Base-by-base conservation (phyloP, 1,140 invertebrate genomes). In the Ericerus pela region DNA sequence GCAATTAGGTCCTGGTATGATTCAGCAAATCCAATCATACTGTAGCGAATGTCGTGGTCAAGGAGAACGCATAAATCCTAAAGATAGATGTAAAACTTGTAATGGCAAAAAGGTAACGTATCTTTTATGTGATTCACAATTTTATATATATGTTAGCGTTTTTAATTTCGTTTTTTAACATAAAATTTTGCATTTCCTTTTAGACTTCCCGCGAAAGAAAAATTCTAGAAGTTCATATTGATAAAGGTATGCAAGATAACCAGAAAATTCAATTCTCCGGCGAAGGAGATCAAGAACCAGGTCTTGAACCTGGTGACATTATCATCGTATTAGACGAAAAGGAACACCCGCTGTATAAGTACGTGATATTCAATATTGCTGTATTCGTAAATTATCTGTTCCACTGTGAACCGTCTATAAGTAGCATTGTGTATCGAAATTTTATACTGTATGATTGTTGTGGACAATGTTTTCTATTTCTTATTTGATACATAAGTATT, bases 241-340 rank as follows among this genome's bases (percentile, higher is more conserved):
- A 99, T 64, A 96, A 96, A 70, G 94, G 93, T 60, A 99, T 98
- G 95, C 76, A 78, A 41, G 93, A 99, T 71, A 92, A 88, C 1
- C 92, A 99, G 66, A 96, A 91, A 71, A 96, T 99, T 56, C 76
- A 84, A 3, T 98, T 99, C 64, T 76, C 75, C 57, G 93, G 93
- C 6, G 95, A 98, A 72, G 96, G 96, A 37, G 95, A 99, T 73
- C 94, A 99, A 66, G 92, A 96, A 68, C 94, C 95, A 0, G 92
- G 90, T 12, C 69, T 93, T 26, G 84, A 94, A 64, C 80, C 93
- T 24, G 93, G 93, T 38, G 94, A 99, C 72, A 92, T 99, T 62
- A 82, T 98, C 58, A 93, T 99, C 64, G 80, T 98, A n/a, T 73
- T 99, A 43, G 94, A 99, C 66, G 93, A 98, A 66, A 92, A 96